Evolutionary conservation across 2,888 invertebrate genomes (phyloP), one percentile per base, ranked within the genome.

Genomic region (Cybosia mesomella): DNA sequence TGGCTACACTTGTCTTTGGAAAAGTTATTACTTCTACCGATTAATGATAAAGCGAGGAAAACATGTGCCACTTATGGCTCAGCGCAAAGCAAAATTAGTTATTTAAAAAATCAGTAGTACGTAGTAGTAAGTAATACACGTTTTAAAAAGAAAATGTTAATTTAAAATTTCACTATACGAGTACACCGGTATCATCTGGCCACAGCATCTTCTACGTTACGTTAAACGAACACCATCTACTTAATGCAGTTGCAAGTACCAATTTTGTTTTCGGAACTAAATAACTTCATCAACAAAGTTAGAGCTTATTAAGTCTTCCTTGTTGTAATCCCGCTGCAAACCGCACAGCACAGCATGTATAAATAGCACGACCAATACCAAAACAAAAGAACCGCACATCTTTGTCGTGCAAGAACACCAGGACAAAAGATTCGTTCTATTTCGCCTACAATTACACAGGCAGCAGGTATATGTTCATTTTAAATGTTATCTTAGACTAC

Each of bases 401-500:
- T 66, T 68, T 49, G n/a, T 28, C 34, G 53, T 49, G 53, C 65
- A 22, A 34, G 32, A 58, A 66, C 64, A 66, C 36, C 24, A 60
- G 62, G 61, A 71, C 67, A 75, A 71, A 69, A 58, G 58, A 34
- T 55, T 60, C 66, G 28, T 62, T 68, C 55, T 68, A 68, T 72
- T 69, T 64, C 49, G 34, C 28, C 28, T 69, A 74, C 76, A 72
- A 78, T 70, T 71, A 68, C 58, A 60, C n/a, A n/a, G n/a, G n/a
- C n/a, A n/a, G n/a, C n/a, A n/a, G n/a, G 58, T 66, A 69, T 62
- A 54, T 64, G 68, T 70, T 66, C 74, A 71, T 75, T 72, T 77
- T 63, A 71, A 74, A 75, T 75, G 64, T 66, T 68, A 77, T 79
- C 72, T 32, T 36, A 11, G 53, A 58, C 22, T 63, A 79, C 75